Percentiles rank a stretch among this genome's conserved stretches.
These are phyloP conservation scores for Hedychridium roseum DNA, from an alignment of 2,888 invertebrate species.

Conservation along the genomic window DNA sequence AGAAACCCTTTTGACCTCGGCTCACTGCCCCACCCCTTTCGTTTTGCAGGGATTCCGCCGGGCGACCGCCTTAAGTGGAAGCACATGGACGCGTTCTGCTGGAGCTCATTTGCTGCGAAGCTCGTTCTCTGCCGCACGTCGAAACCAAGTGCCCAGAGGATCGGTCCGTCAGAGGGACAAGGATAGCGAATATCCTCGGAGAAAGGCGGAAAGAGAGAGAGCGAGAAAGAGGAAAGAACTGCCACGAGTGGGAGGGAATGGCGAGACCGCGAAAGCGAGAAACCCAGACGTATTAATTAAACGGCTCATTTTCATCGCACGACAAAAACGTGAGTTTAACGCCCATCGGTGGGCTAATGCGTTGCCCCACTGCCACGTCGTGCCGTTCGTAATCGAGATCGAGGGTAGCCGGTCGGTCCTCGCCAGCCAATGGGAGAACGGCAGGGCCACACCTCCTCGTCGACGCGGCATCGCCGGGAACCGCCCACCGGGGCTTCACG, in stretches of 20 bases:
- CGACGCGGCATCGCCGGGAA: neutral
- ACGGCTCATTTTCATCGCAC: slow-evolving; percentile 62
- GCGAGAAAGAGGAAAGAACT: neutral
- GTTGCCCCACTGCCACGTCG: slow-evolving; percentile 32
- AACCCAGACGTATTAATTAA: slow-evolving; percentile 63
- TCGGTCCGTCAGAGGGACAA: neutral
- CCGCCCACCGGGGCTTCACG: too few species aligned
- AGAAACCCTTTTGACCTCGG: slow-evolving; percentile 1
- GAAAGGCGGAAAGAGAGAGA: neutral
- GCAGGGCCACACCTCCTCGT: too few species aligned
- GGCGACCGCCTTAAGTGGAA: too few species aligned
- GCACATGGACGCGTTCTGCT: too few species aligned
- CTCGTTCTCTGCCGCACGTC: neutral
- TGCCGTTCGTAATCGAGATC: too few species aligned
- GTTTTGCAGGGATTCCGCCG: too few species aligned
- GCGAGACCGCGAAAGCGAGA: slow-evolving; percentile 16
- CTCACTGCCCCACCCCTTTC: neutral
- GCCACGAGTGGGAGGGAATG: slow-evolving; percentile 11
- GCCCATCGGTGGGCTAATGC: slow-evolving; percentile 50
- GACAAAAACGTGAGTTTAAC: slow-evolving; percentile 59
- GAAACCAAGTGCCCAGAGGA: too few species aligned
- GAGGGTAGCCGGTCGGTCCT: too few species aligned
- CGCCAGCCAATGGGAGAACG: slow-evolving; percentile 34
- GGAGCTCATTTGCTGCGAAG: neutral
- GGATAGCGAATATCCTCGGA: neutral